Base-by-base conservation (phyloP, 92 coral and sea anemone genomes). In the Hydrozoanthus gracilis region DNA sequence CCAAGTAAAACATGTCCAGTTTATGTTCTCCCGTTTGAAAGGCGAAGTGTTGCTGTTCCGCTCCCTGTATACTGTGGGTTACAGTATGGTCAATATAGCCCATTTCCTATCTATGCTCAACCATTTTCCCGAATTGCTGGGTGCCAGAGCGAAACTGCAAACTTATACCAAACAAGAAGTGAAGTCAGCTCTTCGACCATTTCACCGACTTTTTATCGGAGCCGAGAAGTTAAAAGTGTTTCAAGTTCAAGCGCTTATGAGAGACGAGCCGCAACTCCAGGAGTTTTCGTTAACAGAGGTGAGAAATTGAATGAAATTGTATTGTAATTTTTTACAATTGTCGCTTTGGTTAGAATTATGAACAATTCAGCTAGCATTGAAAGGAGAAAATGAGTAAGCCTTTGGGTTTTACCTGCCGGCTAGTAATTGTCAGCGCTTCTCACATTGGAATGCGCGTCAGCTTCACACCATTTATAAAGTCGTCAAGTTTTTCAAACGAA, bases 11-110 rank as follows among this genome's bases (percentile, higher is more conserved):
- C 74, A 4, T 50, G 55, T 49, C 85, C 85, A 47, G 10, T 64
- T 8, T 80, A 65, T 7, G 20, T 66, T 6, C 74, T 80, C 47
- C 85, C 85, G 55, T 80, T 80, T 62, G 85, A 80, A 66, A 80
- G 85, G 16, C 69, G 83, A 80, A 80, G 48, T 62, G 74, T 66
- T 1, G 62, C 84, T 46, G 73, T 66, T 66, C 72, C 71, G 49
- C 72, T 79, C 3, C 84, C 84, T 39, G 84, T 79, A 14, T 80
- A 80, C 27, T 80, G 74, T 62, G 85, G 85, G 15, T 44, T 80
- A 15, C 73, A 65, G 18, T 80, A 65, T 39, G 85, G 85, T 47
- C 85, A 80, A 65, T 80, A 80, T 65, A 70, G 56, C 3, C 47
- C 85, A 16, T 80, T 80, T 80, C 72, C 85, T 49, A 47, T 76